Evolutionary conservation across 1,140 invertebrate genomes (phyloP).

Genomic region (Pinna nobilis): DNA sequence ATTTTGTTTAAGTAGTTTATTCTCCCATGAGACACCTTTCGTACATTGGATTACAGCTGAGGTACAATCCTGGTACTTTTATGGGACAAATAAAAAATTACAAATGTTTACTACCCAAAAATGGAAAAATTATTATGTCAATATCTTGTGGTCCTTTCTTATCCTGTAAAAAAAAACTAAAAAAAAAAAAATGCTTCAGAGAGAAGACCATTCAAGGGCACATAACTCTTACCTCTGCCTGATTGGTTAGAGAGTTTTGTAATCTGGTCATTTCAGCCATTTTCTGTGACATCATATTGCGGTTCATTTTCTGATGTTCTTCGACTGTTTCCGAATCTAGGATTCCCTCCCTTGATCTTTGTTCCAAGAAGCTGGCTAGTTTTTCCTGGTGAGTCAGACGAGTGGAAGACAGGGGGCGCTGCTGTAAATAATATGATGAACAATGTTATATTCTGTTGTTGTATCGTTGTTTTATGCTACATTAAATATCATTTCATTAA

Average conservation of each 20-base stretch:
- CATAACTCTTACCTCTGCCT: constrained; percentile 65
- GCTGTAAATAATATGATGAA: background rate
- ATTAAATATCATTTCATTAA: background rate
- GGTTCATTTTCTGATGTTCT: constrained; percentile 48
- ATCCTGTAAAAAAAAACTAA: no score
- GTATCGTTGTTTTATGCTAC: no score
- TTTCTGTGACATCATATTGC: constrained; percentile 58
- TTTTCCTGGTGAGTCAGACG: constrained; percentile 38
- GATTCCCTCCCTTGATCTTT: constrained; percentile 51
- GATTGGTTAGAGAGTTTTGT: constrained; percentile 62
- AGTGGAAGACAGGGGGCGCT: constrained; percentile 4
- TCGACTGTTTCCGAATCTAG: constrained; percentile 53
- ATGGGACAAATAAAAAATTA: no score
- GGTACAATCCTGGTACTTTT: no score
- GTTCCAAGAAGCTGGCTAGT: constrained; percentile 43
- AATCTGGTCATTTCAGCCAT: constrained; percentile 65
- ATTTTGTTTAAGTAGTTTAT: no score
- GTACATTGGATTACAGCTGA: background rate
- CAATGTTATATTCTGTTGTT: background rate
- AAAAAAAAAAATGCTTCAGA: no score
- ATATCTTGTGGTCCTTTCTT: no score
- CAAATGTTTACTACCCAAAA: no score
- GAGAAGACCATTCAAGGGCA: no score
- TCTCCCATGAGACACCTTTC: no score
- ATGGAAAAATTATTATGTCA: no score